Evolutionary conservation across 2,113 vertebrate genomes (phyloP).

Genomic region (Amphilophus citrinellus): DNA sequence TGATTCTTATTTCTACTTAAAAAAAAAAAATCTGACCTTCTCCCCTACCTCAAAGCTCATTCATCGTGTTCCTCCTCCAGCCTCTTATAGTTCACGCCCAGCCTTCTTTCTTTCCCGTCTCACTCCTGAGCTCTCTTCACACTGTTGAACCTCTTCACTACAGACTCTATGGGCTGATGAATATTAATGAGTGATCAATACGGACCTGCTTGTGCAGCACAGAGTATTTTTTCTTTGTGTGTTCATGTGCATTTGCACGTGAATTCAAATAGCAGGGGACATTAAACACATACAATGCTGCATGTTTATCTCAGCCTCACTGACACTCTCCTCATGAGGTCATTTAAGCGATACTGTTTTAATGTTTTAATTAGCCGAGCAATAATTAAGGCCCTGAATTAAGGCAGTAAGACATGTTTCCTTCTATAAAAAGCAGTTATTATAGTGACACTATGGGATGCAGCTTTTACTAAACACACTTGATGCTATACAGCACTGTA

Average conservation of each 20-base stretch:
- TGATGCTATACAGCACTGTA: slow-evolving; percentile 61
- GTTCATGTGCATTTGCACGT: neutral
- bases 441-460: slow-evolving; percentile 44
- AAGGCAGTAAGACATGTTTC: slow-evolving; percentile 68
- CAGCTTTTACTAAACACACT: slow-evolving; percentile 48
- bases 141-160: slow-evolving; percentile 20
- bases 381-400: slow-evolving; percentile 72
- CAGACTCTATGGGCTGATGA: slow-evolving; percentile 28
- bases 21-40: slow-evolving; percentile 34
- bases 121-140: slow-evolving; percentile 8
- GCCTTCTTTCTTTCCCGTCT: slow-evolving; percentile 19
- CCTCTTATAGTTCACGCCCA: slow-evolving; percentile 8
- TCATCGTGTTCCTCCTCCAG: slow-evolving; percentile 19
- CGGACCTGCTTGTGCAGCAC: neutral
- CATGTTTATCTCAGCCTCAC: slow-evolving; percentile 38
- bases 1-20: slow-evolving; percentile 39
- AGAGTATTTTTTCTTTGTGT: slow-evolving; percentile 8
- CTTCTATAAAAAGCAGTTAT: slow-evolving; percentile 46
- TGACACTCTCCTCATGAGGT: slow-evolving; percentile 35
- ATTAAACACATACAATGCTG: slow-evolving; percentile 22
- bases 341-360: slow-evolving; percentile 57
- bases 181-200: slow-evolving; percentile 60
- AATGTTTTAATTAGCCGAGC: slow-evolving; percentile 73
- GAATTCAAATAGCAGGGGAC: slow-evolving; percentile 6
- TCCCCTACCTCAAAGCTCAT: slow-evolving; percentile 24